Conservation (phyloP, 2,888 invertebrate genomes). For the Auanema freiburgensis region DNA sequence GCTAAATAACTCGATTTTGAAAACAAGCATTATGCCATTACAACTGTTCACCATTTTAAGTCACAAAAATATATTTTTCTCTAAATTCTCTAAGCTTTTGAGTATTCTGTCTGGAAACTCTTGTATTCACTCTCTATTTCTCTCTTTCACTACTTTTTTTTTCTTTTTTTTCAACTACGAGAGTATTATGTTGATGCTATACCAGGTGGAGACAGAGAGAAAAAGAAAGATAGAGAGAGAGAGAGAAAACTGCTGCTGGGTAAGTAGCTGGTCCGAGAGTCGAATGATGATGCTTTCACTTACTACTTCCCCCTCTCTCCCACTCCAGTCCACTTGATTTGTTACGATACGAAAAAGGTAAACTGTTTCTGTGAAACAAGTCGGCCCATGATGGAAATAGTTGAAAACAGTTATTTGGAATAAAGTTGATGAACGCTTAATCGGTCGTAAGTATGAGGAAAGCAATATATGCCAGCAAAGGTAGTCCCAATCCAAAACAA, state of each 20-base stretch:
- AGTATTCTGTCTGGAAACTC: background rate
- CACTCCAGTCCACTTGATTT: conserved; percentile 1
- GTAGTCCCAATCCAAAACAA: too few relatives aligned
- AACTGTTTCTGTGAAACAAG: background rate
- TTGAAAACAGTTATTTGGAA: too few relatives aligned
- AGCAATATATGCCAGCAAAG: too few relatives aligned
- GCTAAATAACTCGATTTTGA: conserved; percentile 1
- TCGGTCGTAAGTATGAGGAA: too few relatives aligned
- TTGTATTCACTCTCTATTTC: background rate
- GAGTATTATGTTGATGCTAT: too few relatives aligned
- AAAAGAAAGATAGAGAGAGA: background rate
- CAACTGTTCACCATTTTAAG: too few relatives aligned
- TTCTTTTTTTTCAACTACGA: too few relatives aligned
- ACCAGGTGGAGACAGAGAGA: conserved; percentile 4
- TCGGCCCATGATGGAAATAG: too few relatives aligned
- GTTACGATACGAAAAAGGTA: background rate
- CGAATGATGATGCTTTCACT: conserved; percentile 4
- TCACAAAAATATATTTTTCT: too few relatives aligned
- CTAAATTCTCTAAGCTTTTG: too few relatives aligned
- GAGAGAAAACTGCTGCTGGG: background rate
- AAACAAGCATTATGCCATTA: background rate
- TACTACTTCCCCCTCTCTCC: background rate
- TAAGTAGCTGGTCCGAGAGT: background rate
- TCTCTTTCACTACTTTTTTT: background rate
- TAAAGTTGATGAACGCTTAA: too few relatives aligned